Conservation (phyloP, 2,113 vertebrate genomes). For the Xiphophorus hellerii region DNA sequence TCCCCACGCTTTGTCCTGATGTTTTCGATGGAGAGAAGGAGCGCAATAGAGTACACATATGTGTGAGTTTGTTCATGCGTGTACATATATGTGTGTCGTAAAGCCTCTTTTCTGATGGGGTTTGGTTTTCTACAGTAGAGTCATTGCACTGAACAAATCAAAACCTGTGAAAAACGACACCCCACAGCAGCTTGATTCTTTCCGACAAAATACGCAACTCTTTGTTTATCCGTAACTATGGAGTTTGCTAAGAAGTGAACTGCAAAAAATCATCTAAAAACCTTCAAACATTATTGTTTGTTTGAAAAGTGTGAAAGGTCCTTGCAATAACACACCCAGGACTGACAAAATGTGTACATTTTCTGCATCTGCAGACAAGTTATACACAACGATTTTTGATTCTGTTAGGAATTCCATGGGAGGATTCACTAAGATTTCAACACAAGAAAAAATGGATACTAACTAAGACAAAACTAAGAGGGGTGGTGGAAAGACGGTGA, state of each 20-base stretch:
- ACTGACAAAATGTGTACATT: not conserved
- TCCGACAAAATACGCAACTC: conserved; percentile 27
- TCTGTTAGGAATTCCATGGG: conserved; percentile 50
- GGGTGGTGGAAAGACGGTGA: conserved; percentile 7
- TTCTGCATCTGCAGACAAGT: not conserved
- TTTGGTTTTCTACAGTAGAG: conserved; percentile 4
- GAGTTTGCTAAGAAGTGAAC: conserved; percentile 8
- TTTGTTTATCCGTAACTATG: conserved; percentile 29
- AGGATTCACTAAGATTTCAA: not conserved
- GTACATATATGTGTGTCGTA: not conserved
- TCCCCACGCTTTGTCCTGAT: conserved; percentile 52
- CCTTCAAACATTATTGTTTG: not conserved
- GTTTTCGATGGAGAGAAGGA: conserved; percentile 29
- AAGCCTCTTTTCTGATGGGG: conserved; percentile 8
- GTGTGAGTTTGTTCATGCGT: not conserved
- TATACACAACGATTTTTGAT: conserved; percentile 45
- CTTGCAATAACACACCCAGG: conserved; percentile 4
- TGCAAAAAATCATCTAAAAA: conserved; percentile 13
- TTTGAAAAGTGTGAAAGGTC: not conserved
- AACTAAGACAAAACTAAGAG: conserved; percentile 47
- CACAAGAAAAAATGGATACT: conserved; percentile 43
- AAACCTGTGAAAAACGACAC: conserved; percentile 35
- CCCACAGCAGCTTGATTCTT: conserved; percentile 35
- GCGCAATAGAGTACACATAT: not conserved
- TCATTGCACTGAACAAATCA: not conserved